These are phyloP conservation scores for Ambastaia sidthimunki DNA, from an alignment of 2,797 vertebrate species.

Conservation along the genomic window DNA sequence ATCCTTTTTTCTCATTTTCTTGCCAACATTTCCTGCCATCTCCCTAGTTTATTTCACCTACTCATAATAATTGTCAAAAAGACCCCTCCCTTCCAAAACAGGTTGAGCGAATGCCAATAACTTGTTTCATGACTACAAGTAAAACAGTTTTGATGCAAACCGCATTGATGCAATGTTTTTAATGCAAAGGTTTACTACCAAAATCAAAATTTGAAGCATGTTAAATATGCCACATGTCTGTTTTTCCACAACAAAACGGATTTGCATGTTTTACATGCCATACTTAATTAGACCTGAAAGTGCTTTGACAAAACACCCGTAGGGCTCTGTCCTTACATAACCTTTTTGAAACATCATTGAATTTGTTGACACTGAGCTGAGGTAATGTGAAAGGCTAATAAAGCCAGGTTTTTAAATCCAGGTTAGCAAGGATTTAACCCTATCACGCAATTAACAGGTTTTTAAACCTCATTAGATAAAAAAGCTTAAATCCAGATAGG, in stretches of 20 bases:
- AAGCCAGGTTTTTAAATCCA: slow-evolving; percentile 26
- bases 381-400: slow-evolving; percentile 11
- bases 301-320: slow-evolving; percentile 4
- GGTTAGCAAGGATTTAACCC: slow-evolving; percentile 15
- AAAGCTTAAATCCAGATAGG: not conserved
- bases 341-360: slow-evolving; percentile 6
- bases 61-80: not conserved
- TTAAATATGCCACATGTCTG: not conserved
- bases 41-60: not conserved
- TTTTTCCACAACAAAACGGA: slow-evolving; percentile 1
- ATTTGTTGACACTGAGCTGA: slow-evolving; percentile 19
- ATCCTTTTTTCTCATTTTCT: not conserved
- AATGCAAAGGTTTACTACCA: not conserved
- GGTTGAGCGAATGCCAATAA: not conserved
- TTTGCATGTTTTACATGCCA: slow-evolving; percentile 12
- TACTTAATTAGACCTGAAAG: not conserved
- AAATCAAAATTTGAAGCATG: not conserved
- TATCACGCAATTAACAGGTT: slow-evolving; percentile 9
- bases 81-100: not conserved
- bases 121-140: not conserved
- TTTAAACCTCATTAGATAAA: not conserved
- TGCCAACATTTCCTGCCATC: not conserved
- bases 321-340: slow-evolving; percentile 33
- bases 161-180: not conserved
- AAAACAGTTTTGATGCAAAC: not conserved